phyloP scores from a whole-genome alignment of 2,113 vertebrate species.

The Otolemur garnettii region DNA sequence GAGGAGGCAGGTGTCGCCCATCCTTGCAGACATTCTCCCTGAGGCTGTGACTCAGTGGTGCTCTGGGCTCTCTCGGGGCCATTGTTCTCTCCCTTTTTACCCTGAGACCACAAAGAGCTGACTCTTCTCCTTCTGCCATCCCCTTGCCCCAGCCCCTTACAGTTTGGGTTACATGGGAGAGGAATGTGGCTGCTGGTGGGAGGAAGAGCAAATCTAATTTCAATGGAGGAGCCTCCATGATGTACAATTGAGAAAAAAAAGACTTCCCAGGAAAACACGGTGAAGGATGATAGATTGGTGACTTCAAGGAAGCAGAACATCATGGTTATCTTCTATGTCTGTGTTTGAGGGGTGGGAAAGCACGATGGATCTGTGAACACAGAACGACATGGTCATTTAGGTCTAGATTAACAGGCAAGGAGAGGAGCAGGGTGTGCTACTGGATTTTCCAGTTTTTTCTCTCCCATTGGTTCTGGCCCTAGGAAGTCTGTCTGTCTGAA shows the following conservation, averaged over 20 bases:
- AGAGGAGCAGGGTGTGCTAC: conserved; percentile 9
- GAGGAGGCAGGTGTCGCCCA: neutral
- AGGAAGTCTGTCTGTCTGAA: conserved; percentile 35
- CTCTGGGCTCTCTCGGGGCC: neutral
- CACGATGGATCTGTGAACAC: neutral
- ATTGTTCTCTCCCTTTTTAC: neutral
- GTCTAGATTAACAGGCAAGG: neutral
- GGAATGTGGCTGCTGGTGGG: conserved; percentile 49
- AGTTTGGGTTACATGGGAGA: conserved; percentile 8
- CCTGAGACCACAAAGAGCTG: conserved; percentile 5
- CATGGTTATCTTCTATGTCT: neutral
- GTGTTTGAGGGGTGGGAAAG: conserved; percentile 11
- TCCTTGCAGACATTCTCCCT: neutral
- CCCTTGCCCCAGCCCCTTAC: neutral
- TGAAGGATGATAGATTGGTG: neutral
- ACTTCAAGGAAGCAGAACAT: conserved; percentile 42
- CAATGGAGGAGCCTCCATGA: neutral
- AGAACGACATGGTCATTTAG: neutral
- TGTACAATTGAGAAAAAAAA: conserved; percentile 29
- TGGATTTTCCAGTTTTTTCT: neutral
- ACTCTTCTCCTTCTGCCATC: neutral
- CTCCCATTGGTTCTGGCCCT: neutral
- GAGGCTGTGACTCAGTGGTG: conserved; percentile 31
- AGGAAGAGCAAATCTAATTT: conserved; percentile 26
- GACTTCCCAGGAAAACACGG: neutral